Evolutionary conservation across 2,888 invertebrate genomes (phyloP).

Genomic region (Carterocephalus palaemon): DNA sequence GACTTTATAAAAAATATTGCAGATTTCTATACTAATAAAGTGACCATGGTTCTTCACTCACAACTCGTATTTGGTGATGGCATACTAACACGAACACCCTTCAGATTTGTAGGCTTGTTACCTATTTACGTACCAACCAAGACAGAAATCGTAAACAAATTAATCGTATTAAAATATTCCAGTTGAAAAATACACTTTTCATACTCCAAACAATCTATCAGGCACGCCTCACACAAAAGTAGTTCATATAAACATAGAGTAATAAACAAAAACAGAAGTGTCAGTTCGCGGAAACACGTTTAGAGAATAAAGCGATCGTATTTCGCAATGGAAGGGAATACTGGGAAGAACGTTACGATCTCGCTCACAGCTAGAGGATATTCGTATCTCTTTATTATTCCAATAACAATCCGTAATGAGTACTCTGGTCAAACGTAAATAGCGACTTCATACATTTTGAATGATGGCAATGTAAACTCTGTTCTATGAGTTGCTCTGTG

Average conservation of each 20-base stretch:
- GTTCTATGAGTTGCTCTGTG: constrained; percentile 62
- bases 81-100: too few relatives aligned
- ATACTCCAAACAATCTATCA: constrained; percentile 39
- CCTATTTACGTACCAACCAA: constrained; percentile 13
- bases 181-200: constrained; percentile 43
- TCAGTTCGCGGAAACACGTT: constrained; percentile 63
- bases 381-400: constrained; percentile 74
- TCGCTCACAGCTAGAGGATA: constrained; percentile 64
- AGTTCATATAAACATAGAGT: constrained; percentile 68
- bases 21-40: too few relatives aligned
- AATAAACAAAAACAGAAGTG: constrained; percentile 72
- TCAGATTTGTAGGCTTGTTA: too few relatives aligned
- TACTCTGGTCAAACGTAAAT: constrained; percentile 78
- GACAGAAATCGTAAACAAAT: constrained; percentile 22
- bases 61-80: too few relatives aligned
- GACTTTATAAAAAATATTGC: too few relatives aligned
- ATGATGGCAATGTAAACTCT: constrained; percentile 76
- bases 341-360: constrained; percentile 68
- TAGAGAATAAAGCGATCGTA: constrained; percentile 66
- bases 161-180: constrained; percentile 37
- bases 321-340: constrained; percentile 69
- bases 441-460: constrained; percentile 77
- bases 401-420: constrained; percentile 79
- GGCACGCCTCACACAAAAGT: constrained; percentile 36
- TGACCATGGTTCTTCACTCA: too few relatives aligned